Base-by-base conservation (phyloP, 1,140 invertebrate species). In the Liolophura sinensis region DNA sequence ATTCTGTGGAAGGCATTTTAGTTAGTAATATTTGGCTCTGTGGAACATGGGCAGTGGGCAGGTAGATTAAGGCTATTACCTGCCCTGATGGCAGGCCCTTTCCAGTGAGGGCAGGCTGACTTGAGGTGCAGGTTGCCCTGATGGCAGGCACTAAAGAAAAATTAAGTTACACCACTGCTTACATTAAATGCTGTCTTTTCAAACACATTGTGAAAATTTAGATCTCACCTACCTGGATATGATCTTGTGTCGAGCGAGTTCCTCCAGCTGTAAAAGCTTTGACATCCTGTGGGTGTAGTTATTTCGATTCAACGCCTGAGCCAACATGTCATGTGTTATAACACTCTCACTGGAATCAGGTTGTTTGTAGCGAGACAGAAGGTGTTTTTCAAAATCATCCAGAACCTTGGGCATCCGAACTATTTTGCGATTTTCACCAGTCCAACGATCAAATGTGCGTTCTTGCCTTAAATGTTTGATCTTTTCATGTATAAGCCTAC, bases 231-330 rank as follows among this genome's bases (percentile, higher is more conserved):
- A 83, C 82, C 75, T 78, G 18, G 78, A 73, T 58, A 83, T 80
- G 50, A 81, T 77, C 27, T 72, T 67, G 63, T 78, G 72, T 56
- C 78, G 63, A 16, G 76, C 78, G 47, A 82, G 73, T 66, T 84
- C 82, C 60, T 84, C 82, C 24, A 82, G 57, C 16, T 80, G 68
- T 14, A 84, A 60, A 25, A 84, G 57, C 50, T 77, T 75, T 57
- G 82, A 79, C 81, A 84, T 82, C 65, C 78, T 82, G 50, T 76
- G 74, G 14, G 71, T 67, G 59, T 84, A 84, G 71, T 82, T 84
- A 69, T 82, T 73, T 15, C 70, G 62, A 58, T 82, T 82, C 1
- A 82, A 69, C 62, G 76, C 74, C 1, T 62, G 65, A 11, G 62
- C 55, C 11, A 81, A 64, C 47, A 67, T 75, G 63, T 80, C 64